Conservation (phyloP, 2,113 vertebrate species). For the Genyomyrus donnyi region DNA sequence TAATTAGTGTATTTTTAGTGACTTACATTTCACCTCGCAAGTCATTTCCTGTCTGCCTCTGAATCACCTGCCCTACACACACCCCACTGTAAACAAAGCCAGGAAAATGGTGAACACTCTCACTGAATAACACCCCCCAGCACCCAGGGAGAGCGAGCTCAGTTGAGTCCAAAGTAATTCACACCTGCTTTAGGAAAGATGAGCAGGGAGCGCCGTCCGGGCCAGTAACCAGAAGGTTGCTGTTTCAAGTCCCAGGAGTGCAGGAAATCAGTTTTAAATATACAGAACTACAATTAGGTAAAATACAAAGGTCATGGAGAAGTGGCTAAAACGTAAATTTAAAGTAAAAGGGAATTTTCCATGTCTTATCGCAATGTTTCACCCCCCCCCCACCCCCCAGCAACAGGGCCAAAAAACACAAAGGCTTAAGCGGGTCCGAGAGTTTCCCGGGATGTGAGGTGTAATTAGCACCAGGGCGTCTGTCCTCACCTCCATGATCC, state of each 20-base stretch:
- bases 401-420: neutral
- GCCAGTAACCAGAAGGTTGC: neutral
- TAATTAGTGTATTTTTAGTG: neutral
- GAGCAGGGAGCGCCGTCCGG: neutral
- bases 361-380: neutral
- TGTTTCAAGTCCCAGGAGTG: neutral
- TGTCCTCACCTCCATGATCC: neutral
- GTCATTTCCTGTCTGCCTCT: neutral
- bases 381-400: neutral
- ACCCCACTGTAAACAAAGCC: neutral
- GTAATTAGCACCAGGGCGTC: slow-evolving; percentile 9
- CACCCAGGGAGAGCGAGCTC: neutral
- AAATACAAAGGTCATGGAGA: neutral
- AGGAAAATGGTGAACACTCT: neutral
- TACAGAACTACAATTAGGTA: neutral
- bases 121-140: neutral
- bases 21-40: neutral
- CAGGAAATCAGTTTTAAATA: neutral
- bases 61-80: neutral
- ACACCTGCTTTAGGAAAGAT: neutral
- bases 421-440: neutral
- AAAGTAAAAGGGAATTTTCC: neutral
- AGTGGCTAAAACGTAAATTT: neutral
- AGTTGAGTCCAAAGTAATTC: neutral
- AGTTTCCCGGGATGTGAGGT: neutral